Percentiles rank a stretch among this genome's conserved stretches.
phyloP scores from a whole-genome alignment of 2,113 vertebrate species.

The Grammomys surdaster region DNA sequence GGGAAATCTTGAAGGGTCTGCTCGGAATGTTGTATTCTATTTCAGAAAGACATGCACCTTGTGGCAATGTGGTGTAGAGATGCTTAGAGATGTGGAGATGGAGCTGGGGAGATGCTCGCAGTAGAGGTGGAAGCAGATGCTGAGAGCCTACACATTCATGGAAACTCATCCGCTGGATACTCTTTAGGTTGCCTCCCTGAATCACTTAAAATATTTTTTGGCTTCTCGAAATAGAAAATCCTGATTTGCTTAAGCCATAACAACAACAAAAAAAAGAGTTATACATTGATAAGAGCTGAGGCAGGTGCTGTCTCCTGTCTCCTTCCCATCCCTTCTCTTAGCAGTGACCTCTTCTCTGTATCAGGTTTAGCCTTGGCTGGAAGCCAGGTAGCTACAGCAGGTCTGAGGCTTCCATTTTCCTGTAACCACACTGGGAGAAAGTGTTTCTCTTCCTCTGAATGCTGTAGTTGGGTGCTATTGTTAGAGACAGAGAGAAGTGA shows the following conservation, averaged over 20 bases:
- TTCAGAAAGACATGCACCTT: constrained; percentile 1
- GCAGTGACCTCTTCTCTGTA: background rate
- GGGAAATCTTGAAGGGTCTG: background rate
- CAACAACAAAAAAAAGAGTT: background rate
- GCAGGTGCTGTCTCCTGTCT: background rate
- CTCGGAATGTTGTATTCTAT: background rate
- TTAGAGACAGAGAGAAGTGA: background rate
- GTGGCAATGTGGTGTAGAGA: background rate
- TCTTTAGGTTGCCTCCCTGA: background rate
- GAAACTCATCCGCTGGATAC: background rate
- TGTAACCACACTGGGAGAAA: background rate
- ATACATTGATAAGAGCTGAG: background rate
- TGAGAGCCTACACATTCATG: background rate
- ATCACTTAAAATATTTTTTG: constrained; percentile 18
- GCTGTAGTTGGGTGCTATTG: background rate
- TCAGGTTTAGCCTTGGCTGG: background rate
- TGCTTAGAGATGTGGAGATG: background rate
- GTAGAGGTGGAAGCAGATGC: background rate
- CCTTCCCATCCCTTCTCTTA: background rate
- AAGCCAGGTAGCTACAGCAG: background rate
- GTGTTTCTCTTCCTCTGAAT: constrained; percentile 50
- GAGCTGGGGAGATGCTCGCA: background rate
- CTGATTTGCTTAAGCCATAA: background rate
- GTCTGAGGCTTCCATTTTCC: constrained; percentile 9
- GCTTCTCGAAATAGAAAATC: constrained; percentile 55